Evolutionary conservation across 2,113 vertebrate species (phyloP).

Genomic region (Micronycteris hirsuta): DNA sequence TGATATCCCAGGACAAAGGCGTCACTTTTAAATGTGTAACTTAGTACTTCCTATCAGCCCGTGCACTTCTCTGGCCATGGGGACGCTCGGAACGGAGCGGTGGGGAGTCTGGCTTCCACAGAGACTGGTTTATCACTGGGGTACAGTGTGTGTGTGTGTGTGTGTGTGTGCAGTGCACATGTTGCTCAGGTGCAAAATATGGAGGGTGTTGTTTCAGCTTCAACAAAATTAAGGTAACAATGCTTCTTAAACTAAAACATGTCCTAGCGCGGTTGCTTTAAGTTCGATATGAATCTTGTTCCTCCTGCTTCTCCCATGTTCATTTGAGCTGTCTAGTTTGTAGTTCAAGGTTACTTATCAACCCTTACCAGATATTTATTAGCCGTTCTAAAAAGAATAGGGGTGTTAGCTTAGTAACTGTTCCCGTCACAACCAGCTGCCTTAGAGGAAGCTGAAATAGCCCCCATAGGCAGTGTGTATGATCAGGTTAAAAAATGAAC

Average conservation of each 20-base stretch:
- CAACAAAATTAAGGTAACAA: not conserved
- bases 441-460: not conserved
- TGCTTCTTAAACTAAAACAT: not conserved
- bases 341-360: no score
- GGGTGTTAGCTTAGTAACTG: not conserved
- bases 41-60: slow-evolving; percentile 77
- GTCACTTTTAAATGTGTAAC: slow-evolving; percentile 77
- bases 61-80: slow-evolving; percentile 71
- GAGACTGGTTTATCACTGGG: slow-evolving; percentile 53
- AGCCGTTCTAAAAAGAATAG: not conserved
- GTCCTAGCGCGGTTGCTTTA: not conserved
- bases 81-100: slow-evolving; percentile 55
- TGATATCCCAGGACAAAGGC: slow-evolving; percentile 77
- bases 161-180: not conserved
- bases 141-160: not conserved
- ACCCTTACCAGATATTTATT: not conserved
- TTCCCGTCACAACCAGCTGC: not conserved
- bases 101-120: no score
- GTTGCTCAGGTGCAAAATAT: not conserved
- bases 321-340: not conserved
- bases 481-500: not conserved
- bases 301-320: not conserved
- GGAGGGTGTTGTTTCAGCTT: not conserved
- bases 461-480: not conserved
- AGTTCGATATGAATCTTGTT: not conserved